Evolutionary conservation across 2,797 vertebrate species (phyloP).

Genomic region (Acanthiza pusilla): DNA sequence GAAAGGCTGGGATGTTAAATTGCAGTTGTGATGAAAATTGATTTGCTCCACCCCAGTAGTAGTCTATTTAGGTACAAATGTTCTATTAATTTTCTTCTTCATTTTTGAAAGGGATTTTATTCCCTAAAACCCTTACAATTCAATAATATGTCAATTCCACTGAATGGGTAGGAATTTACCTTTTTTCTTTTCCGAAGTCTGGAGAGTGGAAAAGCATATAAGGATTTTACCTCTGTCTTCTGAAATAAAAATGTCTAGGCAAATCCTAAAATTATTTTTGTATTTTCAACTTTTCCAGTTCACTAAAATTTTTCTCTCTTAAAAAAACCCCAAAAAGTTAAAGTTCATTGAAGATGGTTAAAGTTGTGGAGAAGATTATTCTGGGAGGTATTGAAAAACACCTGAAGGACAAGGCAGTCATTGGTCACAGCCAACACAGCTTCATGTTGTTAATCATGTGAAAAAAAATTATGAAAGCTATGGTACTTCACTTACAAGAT

Average conservation of each 20-base stretch:
- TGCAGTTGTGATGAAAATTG: neutral
- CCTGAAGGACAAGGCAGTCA: neutral
- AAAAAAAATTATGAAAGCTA: neutral
- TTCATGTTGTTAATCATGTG: neutral
- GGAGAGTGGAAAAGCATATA: neutral
- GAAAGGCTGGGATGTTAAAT: neutral
- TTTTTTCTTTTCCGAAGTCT: neutral
- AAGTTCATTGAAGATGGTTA: neutral
- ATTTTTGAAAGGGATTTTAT: neutral
- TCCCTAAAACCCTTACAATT: neutral
- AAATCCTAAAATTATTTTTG: neutral
- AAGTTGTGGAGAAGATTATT: neutral
- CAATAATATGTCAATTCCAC: neutral
- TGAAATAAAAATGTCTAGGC: neutral
- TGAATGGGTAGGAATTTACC: neutral
- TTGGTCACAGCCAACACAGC: neutral
- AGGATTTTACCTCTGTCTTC: neutral
- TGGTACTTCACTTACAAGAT: neutral
- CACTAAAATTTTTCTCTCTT: neutral
- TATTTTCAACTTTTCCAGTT: neutral
- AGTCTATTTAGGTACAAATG: neutral
- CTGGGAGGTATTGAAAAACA: neutral
- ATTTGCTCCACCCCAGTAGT: neutral
- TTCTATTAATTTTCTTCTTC: neutral
- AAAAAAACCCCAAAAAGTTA: too few relatives aligned